Percentiles rank a stretch among this genome's conserved stretches.
Conservation (phyloP, 2,888 invertebrate genomes). For the Eupithecia abbreviata region DNA sequence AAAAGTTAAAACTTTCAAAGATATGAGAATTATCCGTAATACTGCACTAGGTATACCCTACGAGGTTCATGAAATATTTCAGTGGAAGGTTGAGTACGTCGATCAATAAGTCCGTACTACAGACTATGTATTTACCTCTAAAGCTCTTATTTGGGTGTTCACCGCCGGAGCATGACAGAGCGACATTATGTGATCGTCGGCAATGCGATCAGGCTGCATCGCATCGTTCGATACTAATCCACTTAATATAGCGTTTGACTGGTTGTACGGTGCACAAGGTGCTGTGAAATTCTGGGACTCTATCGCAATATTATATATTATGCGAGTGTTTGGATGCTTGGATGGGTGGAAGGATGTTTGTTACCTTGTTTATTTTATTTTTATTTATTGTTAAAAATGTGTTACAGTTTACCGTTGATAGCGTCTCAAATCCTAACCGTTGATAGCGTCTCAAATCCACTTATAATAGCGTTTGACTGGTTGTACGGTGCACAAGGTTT, state of each 20-base stretch:
- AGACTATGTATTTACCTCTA: background rate
- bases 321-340: no score
- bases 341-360: no score
- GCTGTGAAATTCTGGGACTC: background rate
- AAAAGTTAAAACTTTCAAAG: no score
- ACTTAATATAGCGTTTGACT: conserved; percentile 44
- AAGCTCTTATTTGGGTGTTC: conserved; percentile 13
- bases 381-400: no score
- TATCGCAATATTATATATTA: background rate
- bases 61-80: background rate
- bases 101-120: background rate
- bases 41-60: no score
- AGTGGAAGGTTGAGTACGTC: background rate
- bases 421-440: no score
- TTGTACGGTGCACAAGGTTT: background rate
- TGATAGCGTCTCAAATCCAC: no score
- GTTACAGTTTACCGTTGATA: no score
- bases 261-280: background rate
- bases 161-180: conserved; percentile 38
- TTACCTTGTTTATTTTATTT: no score
- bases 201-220: conserved; percentile 38
- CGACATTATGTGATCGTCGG: conserved; percentile 46
- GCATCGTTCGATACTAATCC: conserved; percentile 45
- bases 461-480: conserved; percentile 42
- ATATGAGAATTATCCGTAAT: no score